Conservation (phyloP, 2,113 vertebrate species). For the Notarius quadriscutis region DNA sequence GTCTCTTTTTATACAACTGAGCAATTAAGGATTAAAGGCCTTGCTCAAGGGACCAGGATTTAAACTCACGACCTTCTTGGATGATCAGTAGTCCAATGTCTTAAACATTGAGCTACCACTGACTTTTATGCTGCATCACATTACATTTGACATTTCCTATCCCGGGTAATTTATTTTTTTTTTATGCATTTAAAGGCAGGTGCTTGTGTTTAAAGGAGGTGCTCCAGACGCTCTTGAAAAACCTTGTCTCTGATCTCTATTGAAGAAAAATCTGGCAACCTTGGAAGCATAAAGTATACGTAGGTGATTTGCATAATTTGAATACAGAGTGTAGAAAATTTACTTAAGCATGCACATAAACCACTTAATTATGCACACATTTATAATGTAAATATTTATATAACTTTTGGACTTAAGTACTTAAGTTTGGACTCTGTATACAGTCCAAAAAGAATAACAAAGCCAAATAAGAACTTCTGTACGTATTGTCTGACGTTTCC, state of each 20-base stretch:
- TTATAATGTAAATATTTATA: not conserved
- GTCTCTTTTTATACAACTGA: too few relatives aligned
- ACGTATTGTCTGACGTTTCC: not conserved
- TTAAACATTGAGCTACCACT: not conserved
- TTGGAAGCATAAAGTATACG: not conserved
- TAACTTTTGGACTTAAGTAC: not conserved
- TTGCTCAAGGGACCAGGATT: not conserved
- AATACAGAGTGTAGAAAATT: not conserved
- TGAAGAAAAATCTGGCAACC: not conserved
- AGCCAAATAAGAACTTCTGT: not conserved
- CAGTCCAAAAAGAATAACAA: not conserved
- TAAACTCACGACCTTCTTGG: not conserved
- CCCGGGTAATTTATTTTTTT: not conserved
- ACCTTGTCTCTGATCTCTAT: not conserved
- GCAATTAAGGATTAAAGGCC: too few relatives aligned
- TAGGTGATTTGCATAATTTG: not conserved
- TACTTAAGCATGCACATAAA: not conserved
- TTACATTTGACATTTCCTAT: not conserved
- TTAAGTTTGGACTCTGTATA: not conserved
- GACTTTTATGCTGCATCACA: not conserved
- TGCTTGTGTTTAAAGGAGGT: not conserved
- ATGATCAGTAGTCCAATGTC: not conserved
- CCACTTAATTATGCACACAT: not conserved
- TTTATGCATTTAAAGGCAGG: not conserved
- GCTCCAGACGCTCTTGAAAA: not conserved